Conservation (phyloP, 1,140 invertebrate species). For the Neelides sp. region DNA sequence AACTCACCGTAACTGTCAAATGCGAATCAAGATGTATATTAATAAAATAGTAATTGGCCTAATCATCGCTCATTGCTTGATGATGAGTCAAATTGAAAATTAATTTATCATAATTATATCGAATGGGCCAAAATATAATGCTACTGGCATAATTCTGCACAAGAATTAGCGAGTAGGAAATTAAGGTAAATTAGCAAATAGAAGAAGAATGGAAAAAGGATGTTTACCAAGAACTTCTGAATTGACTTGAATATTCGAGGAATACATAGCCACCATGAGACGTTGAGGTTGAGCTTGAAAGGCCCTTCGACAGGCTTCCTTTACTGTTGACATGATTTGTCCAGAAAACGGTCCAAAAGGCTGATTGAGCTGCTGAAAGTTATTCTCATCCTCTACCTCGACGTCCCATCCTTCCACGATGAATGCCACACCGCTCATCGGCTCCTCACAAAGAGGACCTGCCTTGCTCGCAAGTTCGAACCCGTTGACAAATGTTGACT, state of each 20-base stretch:
- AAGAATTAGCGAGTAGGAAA: slow-evolving; percentile 1
- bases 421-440: slow-evolving; percentile 88
- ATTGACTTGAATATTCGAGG: slow-evolving; percentile 81
- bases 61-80: too few species aligned
- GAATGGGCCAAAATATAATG: too few species aligned
- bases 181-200: slow-evolving; percentile 17
- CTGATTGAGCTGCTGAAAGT: slow-evolving; percentile 18
- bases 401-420: slow-evolving; percentile 64
- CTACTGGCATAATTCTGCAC: too few species aligned
- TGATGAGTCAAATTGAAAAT: too few species aligned
- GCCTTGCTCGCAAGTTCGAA: slow-evolving; percentile 82
- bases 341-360: slow-evolving; percentile 50
- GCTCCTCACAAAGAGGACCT: slow-evolving; percentile 89
- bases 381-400: slow-evolving; percentile 34
- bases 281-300: slow-evolving; percentile 81
- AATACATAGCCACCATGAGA: slow-evolving; percentile 93
- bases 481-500: slow-evolving; percentile 76
- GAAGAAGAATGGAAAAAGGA: slow-evolving; percentile 18
- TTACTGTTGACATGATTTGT: slow-evolving; percentile 81
- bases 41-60: too few species aligned
- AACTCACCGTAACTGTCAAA: too few species aligned
- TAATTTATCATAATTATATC: too few species aligned
- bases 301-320: slow-evolving; percentile 74
- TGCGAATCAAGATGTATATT: too few species aligned
- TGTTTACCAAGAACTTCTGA: slow-evolving; percentile 82